Evolutionary conservation across 2,113 vertebrate genomes (phyloP).

Genomic region (Gasterosteus nipponicus): DNA sequence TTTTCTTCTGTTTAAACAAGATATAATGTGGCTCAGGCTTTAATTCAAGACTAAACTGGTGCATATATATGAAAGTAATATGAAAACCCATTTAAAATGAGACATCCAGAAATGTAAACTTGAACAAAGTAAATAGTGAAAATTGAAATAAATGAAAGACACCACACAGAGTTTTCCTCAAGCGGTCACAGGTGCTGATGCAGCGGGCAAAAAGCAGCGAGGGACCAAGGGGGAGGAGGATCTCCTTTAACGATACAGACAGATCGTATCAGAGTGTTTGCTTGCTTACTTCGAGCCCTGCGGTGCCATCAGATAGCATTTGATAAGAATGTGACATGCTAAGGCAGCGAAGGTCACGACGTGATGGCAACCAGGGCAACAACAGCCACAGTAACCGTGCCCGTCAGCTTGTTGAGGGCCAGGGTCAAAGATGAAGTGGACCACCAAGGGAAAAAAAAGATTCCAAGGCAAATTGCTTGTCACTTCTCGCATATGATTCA

Average conservation of each 20-base stretch:
- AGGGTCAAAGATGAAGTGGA: conserved; percentile 36
- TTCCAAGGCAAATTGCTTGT: neutral
- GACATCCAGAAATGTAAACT: neutral
- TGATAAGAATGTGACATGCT: conserved; percentile 62
- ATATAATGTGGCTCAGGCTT: neutral
- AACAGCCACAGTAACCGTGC: conserved; percentile 31
- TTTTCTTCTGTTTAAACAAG: neutral
- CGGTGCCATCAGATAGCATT: conserved; percentile 56
- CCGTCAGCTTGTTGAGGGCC: neutral
- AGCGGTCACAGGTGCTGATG: conserved; percentile 33
- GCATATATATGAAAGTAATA: neutral
- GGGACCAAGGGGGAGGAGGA: neutral
- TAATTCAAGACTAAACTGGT: neutral
- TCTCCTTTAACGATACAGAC: conserved; percentile 43
- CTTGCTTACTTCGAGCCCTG: conserved; percentile 41
- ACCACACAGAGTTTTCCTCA: neutral
- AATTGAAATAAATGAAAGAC: neutral
- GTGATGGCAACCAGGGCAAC: conserved; percentile 44
- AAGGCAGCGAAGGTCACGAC: conserved; percentile 64
- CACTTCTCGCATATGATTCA: neutral
- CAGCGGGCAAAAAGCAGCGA: neutral
- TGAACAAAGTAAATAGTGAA: neutral
- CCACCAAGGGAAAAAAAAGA: conserved; percentile 3
- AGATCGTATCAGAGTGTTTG: conserved; percentile 47
- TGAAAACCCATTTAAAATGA: conserved; percentile 5